Percentiles rank a stretch among this genome's conserved stretches.
These are phyloP conservation scores for Andrena chrysosceles DNA, from an alignment of 2,888 invertebrate species.

Conservation along the genomic window DNA sequence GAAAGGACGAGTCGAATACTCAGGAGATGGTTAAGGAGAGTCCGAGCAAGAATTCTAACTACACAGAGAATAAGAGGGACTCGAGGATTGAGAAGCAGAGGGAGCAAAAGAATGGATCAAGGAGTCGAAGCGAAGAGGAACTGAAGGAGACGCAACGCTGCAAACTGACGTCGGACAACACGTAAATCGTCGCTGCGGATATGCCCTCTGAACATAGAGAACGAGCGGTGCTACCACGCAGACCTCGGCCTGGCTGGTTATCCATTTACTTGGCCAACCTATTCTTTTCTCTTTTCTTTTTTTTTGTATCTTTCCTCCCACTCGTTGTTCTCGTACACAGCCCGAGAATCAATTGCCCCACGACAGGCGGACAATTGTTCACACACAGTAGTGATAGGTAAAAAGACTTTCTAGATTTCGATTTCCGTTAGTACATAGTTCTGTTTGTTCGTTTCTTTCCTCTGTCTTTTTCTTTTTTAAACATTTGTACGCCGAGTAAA, in stretches of 20 bases:
- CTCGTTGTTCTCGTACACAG: conserved; percentile 9
- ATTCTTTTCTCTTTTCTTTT: conserved; percentile 19
- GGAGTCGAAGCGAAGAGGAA: conserved; percentile 23
- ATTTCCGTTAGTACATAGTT: conserved; percentile 17
- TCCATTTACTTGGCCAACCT: conserved; percentile 53
- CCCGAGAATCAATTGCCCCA: not conserved
- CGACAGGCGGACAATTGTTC: not conserved
- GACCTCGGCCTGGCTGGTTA: conserved; percentile 42
- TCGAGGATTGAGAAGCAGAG: not conserved
- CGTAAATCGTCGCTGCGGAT: conserved; percentile 46
- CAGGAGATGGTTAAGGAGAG: not conserved
- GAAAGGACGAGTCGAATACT: not conserved
- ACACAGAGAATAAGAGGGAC: not conserved
- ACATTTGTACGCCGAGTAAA: conserved; percentile 44
- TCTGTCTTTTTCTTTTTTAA: conserved; percentile 8
- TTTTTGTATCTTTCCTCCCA: conserved; percentile 10
- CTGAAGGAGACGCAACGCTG: conserved; percentile 37
- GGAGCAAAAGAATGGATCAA: conserved; percentile 13
- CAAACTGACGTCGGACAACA: conserved; percentile 52
- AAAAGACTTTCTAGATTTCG: not conserved
- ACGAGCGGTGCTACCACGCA: conserved; percentile 56
- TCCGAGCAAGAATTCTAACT: not conserved
- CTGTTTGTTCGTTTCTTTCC: not conserved
- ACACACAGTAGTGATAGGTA: not conserved
- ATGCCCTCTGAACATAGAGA: conserved; percentile 29